These are phyloP conservation scores for Paedocypris micromegethes DNA, from an alignment of 2,797 vertebrate species.

Conservation along the genomic window DNA sequence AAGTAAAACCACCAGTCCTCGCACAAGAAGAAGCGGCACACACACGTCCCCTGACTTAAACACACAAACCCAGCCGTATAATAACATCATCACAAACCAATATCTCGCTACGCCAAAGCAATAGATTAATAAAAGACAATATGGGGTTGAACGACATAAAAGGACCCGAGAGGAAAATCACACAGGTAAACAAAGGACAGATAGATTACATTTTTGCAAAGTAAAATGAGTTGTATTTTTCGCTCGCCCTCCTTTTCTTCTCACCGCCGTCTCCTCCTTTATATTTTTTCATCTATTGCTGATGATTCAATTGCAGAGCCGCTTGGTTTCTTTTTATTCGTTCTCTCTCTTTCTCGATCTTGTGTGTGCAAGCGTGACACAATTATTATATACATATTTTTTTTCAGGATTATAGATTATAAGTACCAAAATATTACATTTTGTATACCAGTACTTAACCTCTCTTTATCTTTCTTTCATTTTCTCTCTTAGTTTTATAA, in stretches of 20 bases:
- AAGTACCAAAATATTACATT: no score
- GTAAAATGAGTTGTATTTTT: constrained; percentile 42
- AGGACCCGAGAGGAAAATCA: constrained; percentile 21
- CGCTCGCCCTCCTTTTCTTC: constrained; percentile 13
- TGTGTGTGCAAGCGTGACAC: no score
- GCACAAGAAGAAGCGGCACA: background rate
- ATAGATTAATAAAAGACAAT: constrained; percentile 48
- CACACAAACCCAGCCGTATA: constrained; percentile 15
- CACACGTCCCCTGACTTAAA: constrained; percentile 12
- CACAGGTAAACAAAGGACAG: constrained; percentile 46
- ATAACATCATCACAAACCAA: constrained; percentile 32
- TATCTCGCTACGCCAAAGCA: constrained; percentile 37
- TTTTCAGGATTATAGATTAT: no score
- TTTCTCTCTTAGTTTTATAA: no score
- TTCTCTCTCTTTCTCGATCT: background rate
- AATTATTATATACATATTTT: no score
- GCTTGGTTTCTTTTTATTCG: constrained; percentile 1
- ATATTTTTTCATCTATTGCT: constrained; percentile 35
- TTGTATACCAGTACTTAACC: no score
- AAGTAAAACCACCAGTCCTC: constrained; percentile 11
- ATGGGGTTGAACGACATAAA: constrained; percentile 37
- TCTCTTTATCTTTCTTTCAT: no score
- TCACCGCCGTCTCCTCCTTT: constrained; percentile 14
- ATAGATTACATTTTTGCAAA: constrained; percentile 41
- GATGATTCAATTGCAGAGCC: constrained; percentile 23